Base-by-base conservation (phyloP, 2,797 vertebrate genomes). In the Lacerta agilis region DNA sequence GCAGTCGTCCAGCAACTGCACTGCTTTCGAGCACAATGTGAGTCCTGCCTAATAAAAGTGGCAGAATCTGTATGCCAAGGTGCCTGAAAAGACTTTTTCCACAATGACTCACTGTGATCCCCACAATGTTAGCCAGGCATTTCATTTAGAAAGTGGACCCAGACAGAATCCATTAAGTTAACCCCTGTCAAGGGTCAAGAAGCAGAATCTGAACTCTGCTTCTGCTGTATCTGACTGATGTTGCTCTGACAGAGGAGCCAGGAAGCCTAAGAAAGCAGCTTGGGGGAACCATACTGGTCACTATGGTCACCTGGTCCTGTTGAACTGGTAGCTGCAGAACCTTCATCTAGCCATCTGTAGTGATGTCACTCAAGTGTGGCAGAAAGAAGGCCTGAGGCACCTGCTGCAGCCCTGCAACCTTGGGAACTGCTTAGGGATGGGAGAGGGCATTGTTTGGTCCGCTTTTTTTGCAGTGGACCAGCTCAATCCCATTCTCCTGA, bases 1-100 rank as follows among this genome's bases (percentile, higher is more conserved):
- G 41, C n/a, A 41, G 61, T 82, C 38, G 77, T 66, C 41, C 41
- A 82, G 11, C n/a, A 77, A 18, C 72, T 91, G 55, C 23, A 92
- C 86, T 92, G 38, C 0, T 6, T 91, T 13, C 61, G 66, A 73
- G n/a, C n/a, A 43, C 15, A 25, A 25, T 36, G 49, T 27, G 49
- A 36, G 79, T 11, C 3, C 36, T 27, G 36, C 38, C 79, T 36
- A 41, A 67, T 33, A n/a, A 67, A 67, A 78, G 36, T 4, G 25
- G 25, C 4, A 23, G 11, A 25, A 38, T 41, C 69, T 55, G 36
- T 36, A 45, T 11, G n/a, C 33, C 25, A 61, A 27, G 36, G 76
- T n/a, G 3, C 17, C 8, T 76, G 38, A 20, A 66, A 36, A 79
- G 17, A 77, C 55, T 82, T 82, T 38, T 6, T 41, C 13, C 79